These are phyloP conservation scores for Marasmarcha lunaedactyla DNA, from an alignment of 2,888 invertebrate species.

Conservation along the genomic window DNA sequence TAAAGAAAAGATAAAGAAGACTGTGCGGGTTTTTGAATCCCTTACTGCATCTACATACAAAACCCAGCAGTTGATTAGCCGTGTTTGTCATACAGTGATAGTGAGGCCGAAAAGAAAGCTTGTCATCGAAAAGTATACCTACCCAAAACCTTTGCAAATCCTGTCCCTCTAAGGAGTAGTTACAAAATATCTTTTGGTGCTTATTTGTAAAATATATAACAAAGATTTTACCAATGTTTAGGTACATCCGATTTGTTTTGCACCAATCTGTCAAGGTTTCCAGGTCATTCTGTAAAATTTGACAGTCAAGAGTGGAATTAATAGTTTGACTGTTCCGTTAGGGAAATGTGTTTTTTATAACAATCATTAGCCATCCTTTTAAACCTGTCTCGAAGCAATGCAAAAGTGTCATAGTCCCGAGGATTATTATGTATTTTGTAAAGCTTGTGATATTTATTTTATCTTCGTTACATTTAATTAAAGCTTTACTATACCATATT, in stretches of 20 bases:
- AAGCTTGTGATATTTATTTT: constrained; percentile 10
- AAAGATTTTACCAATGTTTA: constrained; percentile 72
- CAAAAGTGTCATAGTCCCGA: constrained; percentile 11
- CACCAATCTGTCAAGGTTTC: no score
- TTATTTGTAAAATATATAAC: background rate
- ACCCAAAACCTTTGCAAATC: no score
- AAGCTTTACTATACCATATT: constrained; percentile 9
- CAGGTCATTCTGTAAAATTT: no score
- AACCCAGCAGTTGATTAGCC: no score
- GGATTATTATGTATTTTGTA: no score
- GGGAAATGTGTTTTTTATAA: constrained; percentile 3
- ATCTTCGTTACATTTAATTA: constrained; percentile 8
- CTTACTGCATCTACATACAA: no score
- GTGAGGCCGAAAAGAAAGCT: background rate
- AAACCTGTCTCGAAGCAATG: constrained; percentile 8
- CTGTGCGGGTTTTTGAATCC: no score
- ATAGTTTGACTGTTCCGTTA: constrained; percentile 31
- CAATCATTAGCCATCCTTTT: constrained; percentile 6
- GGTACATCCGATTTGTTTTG: constrained; percentile 28
- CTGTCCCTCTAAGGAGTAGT: no score
- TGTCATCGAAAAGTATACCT: background rate
- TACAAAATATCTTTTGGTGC: background rate
- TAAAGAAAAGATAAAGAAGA: no score
- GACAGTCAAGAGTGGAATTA: no score
- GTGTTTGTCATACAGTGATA: no score